These are phyloP conservation scores for Nycticebus coucang DNA, from an alignment of 2,113 vertebrate species.

Conservation along the genomic window DNA sequence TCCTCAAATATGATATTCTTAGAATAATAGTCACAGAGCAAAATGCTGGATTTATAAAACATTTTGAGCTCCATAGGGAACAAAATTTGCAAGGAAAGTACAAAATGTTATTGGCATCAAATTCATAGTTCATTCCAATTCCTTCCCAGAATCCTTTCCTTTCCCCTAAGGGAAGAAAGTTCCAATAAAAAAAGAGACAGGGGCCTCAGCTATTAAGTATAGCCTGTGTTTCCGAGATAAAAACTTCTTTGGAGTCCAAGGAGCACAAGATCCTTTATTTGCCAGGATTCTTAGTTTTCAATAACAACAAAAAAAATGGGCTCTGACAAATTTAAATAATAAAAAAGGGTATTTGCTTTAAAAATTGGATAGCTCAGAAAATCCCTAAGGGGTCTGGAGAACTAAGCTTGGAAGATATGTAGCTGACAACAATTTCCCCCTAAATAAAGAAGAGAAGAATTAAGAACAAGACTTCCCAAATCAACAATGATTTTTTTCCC, in stretches of 20 bases:
- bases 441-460: neutral
- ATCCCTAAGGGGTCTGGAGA: neutral
- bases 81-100: constrained; percentile 38
- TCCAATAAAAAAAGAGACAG: neutral
- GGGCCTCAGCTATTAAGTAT: neutral
- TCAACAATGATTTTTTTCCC: neutral
- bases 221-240: neutral
- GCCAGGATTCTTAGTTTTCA: constrained; percentile 1
- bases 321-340: constrained; percentile 40
- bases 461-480: neutral
- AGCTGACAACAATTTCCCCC: neutral
- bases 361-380: neutral
- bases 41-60: constrained; percentile 69
- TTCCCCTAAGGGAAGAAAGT: neutral
- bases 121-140: constrained; percentile 41
- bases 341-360: neutral
- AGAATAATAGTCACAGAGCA: constrained; percentile 56
- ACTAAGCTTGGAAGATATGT: neutral
- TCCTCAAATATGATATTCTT: constrained; percentile 49
- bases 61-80: constrained; percentile 62
- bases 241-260: neutral
- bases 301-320: constrained; percentile 16
- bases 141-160: neutral
- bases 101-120: constrained; percentile 47
- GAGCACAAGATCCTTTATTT: neutral